Evolutionary conservation across 2,888 invertebrate genomes (phyloP).

Genomic region (Mactromeris polynyma): DNA sequence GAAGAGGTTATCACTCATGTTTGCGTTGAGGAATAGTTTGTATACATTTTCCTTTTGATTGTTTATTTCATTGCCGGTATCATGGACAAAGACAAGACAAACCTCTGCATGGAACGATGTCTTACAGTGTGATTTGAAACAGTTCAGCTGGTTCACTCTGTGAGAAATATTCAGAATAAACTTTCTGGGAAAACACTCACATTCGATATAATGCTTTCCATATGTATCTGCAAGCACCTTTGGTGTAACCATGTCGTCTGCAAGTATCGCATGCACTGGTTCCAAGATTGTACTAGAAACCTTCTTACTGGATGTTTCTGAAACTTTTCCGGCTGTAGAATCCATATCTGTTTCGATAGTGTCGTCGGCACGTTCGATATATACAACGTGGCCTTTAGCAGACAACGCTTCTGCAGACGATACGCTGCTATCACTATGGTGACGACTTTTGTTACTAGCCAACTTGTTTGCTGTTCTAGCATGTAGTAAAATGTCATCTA

Average conservation of each 20-base stretch:
- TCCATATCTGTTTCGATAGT: background rate
- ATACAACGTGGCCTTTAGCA: slow-evolving; percentile 45
- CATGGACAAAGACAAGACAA: slow-evolving; percentile 56
- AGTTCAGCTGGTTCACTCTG: slow-evolving; percentile 24
- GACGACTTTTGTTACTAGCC: background rate
- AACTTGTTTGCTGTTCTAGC: slow-evolving; percentile 15
- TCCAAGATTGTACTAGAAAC: slow-evolving; percentile 25
- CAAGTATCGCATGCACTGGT: slow-evolving; percentile 64
- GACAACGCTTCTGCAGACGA: background rate
- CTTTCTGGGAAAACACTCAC: slow-evolving; percentile 73
- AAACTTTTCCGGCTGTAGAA: background rate
- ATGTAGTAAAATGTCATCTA: slow-evolving; percentile 30
- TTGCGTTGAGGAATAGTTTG: slow-evolving; percentile 69
- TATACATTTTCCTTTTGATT: slow-evolving; percentile 65
- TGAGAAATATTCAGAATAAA: slow-evolving; percentile 74
- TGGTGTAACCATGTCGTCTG: slow-evolving; percentile 50
- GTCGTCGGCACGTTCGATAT: too few species aligned
- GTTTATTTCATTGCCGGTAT: slow-evolving; percentile 64
- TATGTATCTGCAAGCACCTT: slow-evolving; percentile 52
- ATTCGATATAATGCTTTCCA: slow-evolving; percentile 62
- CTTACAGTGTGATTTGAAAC: slow-evolving; percentile 11
- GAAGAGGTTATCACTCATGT: slow-evolving; percentile 34
- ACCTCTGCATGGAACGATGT: slow-evolving; percentile 20
- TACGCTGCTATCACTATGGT: background rate
- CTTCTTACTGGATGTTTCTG: background rate